Conservation (phyloP, 1,140 invertebrate species). For the Drosophila pseudoobscura region DNA sequence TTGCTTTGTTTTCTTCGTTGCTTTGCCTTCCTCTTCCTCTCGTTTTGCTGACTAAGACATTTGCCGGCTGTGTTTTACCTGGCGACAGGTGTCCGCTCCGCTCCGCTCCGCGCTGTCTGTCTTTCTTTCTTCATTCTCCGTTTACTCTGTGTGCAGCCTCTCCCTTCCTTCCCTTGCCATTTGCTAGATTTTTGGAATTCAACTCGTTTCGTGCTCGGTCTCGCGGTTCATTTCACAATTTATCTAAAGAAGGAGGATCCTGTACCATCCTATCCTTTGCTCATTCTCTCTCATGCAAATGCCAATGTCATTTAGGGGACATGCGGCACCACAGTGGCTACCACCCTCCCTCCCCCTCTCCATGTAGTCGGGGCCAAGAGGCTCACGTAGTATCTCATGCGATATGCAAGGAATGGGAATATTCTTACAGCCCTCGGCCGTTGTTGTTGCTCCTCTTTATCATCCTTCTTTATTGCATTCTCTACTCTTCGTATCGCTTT, state of each 20-base stretch:
- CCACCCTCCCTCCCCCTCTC: constrained; percentile 9
- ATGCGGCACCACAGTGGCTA: constrained; percentile 5
- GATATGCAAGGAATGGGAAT: constrained; percentile 42
- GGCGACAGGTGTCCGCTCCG: constrained; percentile 49
- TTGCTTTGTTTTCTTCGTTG: constrained; percentile 24
- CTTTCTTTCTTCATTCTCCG: constrained; percentile 1
- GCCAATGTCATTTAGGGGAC: constrained; percentile 31
- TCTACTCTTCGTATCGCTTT: constrained; percentile 23
- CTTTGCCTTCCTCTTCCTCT: background rate
- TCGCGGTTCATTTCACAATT: constrained; percentile 16
- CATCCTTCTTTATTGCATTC: constrained; percentile 42
- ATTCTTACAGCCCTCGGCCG: constrained; percentile 16
- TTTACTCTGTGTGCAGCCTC: constrained; percentile 6
- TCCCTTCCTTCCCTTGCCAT: constrained; percentile 6
- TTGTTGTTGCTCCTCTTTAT: background rate
- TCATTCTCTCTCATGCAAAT: constrained; percentile 23
- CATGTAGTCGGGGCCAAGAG: constrained; percentile 15
- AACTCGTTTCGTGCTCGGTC: constrained; percentile 30
- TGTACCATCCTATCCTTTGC: background rate
- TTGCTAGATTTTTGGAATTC: constrained; percentile 52
- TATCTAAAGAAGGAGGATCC: constrained; percentile 22
- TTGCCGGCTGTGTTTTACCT: constrained; percentile 56
- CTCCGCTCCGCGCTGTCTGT: background rate
- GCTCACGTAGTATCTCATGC: constrained; percentile 54
- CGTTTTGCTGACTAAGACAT: constrained; percentile 53